Percentiles rank a stretch among this genome's conserved stretches.
Evolutionary conservation across 2,797 vertebrate genomes (phyloP).

Genomic region (Tapera naevia): DNA sequence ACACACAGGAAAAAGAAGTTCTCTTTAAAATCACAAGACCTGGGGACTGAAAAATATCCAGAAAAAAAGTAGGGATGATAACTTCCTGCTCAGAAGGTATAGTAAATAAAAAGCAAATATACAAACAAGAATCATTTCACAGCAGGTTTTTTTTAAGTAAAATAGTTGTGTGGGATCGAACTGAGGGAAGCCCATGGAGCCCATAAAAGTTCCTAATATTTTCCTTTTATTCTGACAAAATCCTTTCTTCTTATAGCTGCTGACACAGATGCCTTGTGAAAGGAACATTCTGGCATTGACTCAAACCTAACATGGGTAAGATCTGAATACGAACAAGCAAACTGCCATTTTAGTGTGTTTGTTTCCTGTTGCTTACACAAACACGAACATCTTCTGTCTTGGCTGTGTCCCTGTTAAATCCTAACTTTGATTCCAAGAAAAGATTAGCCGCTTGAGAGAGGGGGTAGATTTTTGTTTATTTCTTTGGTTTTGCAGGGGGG

Average conservation of each 20-base stretch:
- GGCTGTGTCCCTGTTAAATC: background rate
- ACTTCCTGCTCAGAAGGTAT: background rate
- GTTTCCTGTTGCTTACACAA: background rate
- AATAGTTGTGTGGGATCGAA: slow-evolving; percentile 3
- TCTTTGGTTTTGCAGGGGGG: background rate
- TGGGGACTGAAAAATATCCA: background rate
- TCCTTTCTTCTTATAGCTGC: slow-evolving; percentile 28
- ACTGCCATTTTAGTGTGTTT: background rate
- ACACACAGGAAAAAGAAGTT: background rate
- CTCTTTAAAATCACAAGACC: background rate
- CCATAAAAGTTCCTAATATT: slow-evolving; percentile 20
- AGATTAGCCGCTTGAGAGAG: background rate
- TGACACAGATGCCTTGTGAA: background rate
- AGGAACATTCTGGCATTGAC: background rate
- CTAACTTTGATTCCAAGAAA: background rate
- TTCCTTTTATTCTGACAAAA: slow-evolving; percentile 42
- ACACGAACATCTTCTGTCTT: background rate
- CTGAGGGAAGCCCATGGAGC: slow-evolving; percentile 40
- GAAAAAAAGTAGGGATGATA: background rate
- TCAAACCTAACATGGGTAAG: background rate
- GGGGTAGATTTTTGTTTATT: background rate
- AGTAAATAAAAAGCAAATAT: slow-evolving; percentile 28
- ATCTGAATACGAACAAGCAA: slow-evolving; percentile 20
- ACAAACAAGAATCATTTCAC: slow-evolving; percentile 3
- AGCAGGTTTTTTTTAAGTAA: background rate